Conservation (phyloP, 2,113 vertebrate species). For the Casuarius casuarius region DNA sequence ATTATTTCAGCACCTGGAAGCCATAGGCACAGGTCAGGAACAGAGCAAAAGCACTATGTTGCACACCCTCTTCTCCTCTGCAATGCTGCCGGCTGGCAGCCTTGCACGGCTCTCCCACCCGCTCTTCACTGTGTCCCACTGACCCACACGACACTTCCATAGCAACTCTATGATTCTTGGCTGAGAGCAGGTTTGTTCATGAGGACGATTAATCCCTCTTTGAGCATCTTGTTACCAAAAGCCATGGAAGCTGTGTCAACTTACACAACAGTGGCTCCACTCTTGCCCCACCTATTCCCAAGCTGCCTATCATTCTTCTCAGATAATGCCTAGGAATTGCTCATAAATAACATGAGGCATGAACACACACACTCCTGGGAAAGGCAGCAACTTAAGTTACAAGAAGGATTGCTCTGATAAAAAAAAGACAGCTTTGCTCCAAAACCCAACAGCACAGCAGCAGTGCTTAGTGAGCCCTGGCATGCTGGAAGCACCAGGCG, state of each 20-base stretch:
- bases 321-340: not conserved
- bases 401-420: not conserved
- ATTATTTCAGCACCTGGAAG: not conserved
- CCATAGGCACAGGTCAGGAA: not conserved
- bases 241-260: not conserved
- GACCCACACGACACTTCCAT: not conserved
- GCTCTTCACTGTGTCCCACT: not conserved
- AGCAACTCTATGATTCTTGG: not conserved
- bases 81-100: not conserved
- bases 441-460: not conserved
- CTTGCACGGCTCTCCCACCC: not conserved
- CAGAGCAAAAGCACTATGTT: not conserved
- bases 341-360: not conserved
- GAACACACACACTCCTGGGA: not conserved
- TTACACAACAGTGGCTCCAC: not conserved
- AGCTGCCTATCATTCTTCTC: not conserved
- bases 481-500: not conserved
- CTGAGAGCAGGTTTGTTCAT: not conserved
- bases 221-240: not conserved
- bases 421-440: not conserved
- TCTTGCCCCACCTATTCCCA: not conserved
- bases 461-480: not conserved
- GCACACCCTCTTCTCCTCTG: not conserved
- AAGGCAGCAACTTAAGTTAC: not conserved
- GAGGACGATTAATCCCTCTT: not conserved